Conservation (phyloP, 2,797 vertebrate species). For the Acropternis orthonyx region DNA sequence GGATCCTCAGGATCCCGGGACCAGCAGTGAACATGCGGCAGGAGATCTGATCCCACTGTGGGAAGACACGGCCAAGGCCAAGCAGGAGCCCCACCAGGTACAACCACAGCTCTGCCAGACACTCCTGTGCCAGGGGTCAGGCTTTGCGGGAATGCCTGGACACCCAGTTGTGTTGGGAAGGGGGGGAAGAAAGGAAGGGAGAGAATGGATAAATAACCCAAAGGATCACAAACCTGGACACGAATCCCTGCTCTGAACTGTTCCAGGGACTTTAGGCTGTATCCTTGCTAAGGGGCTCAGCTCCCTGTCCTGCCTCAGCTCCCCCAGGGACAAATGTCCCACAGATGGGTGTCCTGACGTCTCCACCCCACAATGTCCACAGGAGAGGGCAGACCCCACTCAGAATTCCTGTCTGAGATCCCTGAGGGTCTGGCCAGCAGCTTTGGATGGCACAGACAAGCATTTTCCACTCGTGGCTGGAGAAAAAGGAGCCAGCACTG, state of each 20-base stretch:
- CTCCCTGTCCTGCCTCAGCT: neutral
- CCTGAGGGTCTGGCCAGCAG: neutral
- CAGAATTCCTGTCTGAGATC: neutral
- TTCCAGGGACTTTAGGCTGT: neutral
- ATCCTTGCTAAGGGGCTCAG: neutral
- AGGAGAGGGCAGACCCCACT: neutral
- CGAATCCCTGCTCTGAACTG: neutral
- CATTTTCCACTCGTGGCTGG: fast-evolving
- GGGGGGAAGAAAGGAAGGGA: neutral
- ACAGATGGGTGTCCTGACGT: neutral
- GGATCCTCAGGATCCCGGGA: neutral
- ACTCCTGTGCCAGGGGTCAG: neutral
- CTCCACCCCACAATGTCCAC: neutral
- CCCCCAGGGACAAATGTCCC: neutral
- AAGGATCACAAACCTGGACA: neutral
- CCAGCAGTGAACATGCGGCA: neutral
- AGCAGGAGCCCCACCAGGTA: neutral
- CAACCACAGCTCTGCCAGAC: neutral
- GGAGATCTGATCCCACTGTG: neutral
- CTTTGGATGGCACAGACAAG: neutral
- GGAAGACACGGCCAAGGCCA: neutral
- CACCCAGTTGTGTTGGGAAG: neutral
- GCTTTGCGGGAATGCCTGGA: neutral
- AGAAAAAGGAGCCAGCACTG: neutral
- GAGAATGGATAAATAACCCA: neutral